A percentile compares a stretch with the other conserved stretches of the same genome.
These are phyloP conservation scores for Notolepis coatsorum DNA, from an alignment of 2,797 vertebrate genomes.

Conservation along the genomic window DNA sequence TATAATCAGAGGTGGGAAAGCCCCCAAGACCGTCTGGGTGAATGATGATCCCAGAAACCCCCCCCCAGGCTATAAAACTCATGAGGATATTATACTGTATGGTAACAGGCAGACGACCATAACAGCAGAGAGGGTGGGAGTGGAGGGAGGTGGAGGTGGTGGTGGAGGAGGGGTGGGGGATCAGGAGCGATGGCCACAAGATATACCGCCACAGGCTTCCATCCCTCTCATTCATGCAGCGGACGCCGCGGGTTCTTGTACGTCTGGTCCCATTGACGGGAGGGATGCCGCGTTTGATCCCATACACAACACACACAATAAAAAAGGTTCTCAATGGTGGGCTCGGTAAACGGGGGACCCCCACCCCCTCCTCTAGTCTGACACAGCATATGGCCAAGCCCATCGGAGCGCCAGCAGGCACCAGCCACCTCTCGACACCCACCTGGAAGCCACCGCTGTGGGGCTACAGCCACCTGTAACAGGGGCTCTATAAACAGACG, in stretches of 20 bases:
- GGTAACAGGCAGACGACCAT: slow-evolving; percentile 59
- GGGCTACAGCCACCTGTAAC: slow-evolving; percentile 52
- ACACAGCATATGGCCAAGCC: slow-evolving; percentile 67
- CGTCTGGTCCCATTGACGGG: not conserved
- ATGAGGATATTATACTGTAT: slow-evolving; percentile 57
- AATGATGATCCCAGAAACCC: slow-evolving; percentile 60
- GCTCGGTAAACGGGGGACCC: slow-evolving; percentile 35
- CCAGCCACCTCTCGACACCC: slow-evolving; percentile 37
- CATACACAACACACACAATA: slow-evolving; percentile 7
- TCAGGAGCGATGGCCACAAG: slow-evolving; percentile 59
- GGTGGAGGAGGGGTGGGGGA: slow-evolving; percentile 62
- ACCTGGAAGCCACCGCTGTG: slow-evolving; percentile 58
- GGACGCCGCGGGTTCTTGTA: slow-evolving; percentile 34
- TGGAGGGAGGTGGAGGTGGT: slow-evolving; percentile 20
- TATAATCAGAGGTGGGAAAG: slow-evolving; percentile 68
- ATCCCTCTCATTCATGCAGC: slow-evolving; percentile 49
- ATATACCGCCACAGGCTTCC: slow-evolving; percentile 56
- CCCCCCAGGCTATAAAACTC: slow-evolving; percentile 54
- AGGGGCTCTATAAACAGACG: slow-evolving; percentile 36
- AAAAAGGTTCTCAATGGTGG: slow-evolving; percentile 18
- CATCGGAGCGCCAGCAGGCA: slow-evolving; percentile 52
- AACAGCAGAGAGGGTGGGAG: slow-evolving; percentile 62
- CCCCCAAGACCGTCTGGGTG: slow-evolving; percentile 67
- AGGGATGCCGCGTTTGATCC: slow-evolving; percentile 14
- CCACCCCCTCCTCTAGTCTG: slow-evolving; percentile 50